Conservation (phyloP, 2,113 vertebrate species). For the Serilophus lunatus region DNA sequence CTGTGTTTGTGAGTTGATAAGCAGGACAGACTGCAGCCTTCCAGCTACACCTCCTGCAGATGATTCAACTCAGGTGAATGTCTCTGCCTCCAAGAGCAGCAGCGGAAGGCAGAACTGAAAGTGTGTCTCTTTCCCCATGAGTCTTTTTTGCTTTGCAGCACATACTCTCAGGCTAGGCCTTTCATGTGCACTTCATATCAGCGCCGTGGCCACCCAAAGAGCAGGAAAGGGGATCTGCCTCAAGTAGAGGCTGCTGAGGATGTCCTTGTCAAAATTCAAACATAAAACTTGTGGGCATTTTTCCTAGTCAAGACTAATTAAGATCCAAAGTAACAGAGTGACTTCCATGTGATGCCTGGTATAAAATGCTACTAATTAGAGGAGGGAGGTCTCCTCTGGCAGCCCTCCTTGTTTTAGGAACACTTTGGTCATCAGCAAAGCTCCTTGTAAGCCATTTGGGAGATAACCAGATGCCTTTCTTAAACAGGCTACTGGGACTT, state of each 20-base stretch:
- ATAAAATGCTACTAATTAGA: not conserved
- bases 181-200: not conserved
- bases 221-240: not conserved
- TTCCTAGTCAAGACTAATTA: not conserved
- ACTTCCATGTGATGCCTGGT: not conserved
- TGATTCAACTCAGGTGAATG: not conserved
- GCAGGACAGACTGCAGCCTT: not conserved
- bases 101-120: not conserved
- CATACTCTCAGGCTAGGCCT: not conserved
- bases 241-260: not conserved
- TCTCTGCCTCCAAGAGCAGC: not conserved
- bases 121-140: not conserved
- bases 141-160: not conserved
- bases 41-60: not conserved
- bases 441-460: not conserved
- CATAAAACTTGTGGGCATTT: not conserved
- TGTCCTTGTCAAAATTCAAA: not conserved
- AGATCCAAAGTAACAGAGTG: not conserved
- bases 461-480: not conserved
- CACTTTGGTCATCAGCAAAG: not conserved
- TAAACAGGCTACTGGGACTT: not conserved
- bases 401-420: not conserved
- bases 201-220: accelerated
- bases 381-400: not conserved
- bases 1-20: not conserved